Evolutionary conservation across 1,140 invertebrate genomes (phyloP), one percentile per base, ranked within the genome.

Genomic region (Euschistus heros): DNA sequence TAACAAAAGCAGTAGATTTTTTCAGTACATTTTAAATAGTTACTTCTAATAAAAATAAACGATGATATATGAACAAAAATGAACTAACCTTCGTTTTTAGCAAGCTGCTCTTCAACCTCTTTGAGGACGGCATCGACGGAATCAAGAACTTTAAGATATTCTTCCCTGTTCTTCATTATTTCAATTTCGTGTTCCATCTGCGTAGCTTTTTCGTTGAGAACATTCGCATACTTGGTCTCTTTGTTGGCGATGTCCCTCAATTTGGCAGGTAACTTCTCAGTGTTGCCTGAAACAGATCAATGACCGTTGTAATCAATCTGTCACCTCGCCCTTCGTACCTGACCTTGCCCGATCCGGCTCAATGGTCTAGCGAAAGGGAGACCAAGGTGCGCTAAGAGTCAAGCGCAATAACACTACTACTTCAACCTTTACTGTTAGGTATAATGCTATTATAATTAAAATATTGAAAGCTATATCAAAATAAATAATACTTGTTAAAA

Each of bases 21-120:
- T n/a, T n/a, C n/a, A n/a, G n/a, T n/a, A n/a, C n/a, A n/a, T n/a
- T n/a, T n/a, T n/a, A n/a, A n/a, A 30, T 30, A 4, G 27, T 30
- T 7, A 30, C 2, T 7, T 30, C 27, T 30, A 30, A 30, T 30
- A 30, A 30, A 30, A 30, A 30, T 30, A 30, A 37, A 37, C 33
- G 13, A 10, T 1, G 13, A 10, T 10, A n/a, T 8, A 6, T 10
- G 63, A 63, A 26, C 0, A 42, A 63, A 74, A 61, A 70, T 74
- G 59, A 42, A 64, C 54, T 69, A 75, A 82, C 81, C 81, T 75
- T 68, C 73, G 74, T 82, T 80, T 62, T 74, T 73, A 64, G 75
- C 73, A 42, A 87, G 75, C 70, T 86, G 81, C 20, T 78, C 74
- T 76, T 88, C 86, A 63, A 86, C 77, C 70, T 79, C 76, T n/a